These are phyloP conservation scores for Steinernema carpocapsae DNA, from an alignment of 2,888 invertebrate genomes.

Conservation along the genomic window DNA sequence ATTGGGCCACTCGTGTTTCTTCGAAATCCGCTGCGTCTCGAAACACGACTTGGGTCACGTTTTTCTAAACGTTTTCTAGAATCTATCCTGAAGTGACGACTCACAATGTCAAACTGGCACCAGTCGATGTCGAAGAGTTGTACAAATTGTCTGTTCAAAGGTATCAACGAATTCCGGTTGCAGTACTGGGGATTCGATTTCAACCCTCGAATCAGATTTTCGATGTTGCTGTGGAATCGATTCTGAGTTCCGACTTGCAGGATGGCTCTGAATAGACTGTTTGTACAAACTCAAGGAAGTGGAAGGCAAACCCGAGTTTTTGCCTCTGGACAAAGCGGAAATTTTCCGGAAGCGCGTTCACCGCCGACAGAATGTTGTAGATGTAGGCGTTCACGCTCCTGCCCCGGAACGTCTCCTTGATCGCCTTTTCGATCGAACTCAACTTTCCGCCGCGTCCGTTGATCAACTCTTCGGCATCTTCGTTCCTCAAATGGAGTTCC, in stretches of 20 bases:
- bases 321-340: slow-evolving; percentile 34
- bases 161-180: slow-evolving; percentile 46
- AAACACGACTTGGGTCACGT: slow-evolving; percentile 37
- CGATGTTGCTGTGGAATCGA: slow-evolving; percentile 52
- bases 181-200: slow-evolving; percentile 48
- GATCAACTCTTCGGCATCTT: slow-evolving; percentile 63
- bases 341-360: slow-evolving; percentile 23
- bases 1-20: slow-evolving; percentile 11
- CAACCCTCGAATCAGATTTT: slow-evolving; percentile 45
- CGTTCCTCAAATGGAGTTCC: slow-evolving; percentile 57
- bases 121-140: slow-evolving; percentile 62
- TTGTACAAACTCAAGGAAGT: too few species aligned
- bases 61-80: slow-evolving; percentile 40
- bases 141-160: slow-evolving; percentile 59
- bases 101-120: slow-evolving; percentile 62
- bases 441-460: slow-evolving; percentile 51
- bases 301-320: slow-evolving; percentile 39
- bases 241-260: slow-evolving; percentile 52
- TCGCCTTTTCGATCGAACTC: slow-evolving; percentile 52
- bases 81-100: slow-evolving; percentile 42
- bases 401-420: slow-evolving; percentile 60
- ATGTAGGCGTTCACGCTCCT: slow-evolving; percentile 65
- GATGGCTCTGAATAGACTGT: slow-evolving; percentile 46
- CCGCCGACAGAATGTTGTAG: slow-evolving; percentile 52
- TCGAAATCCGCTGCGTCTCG: neutral